phyloP scores from a whole-genome alignment of 2,113 vertebrate genomes.

The Gambusia affinis region DNA sequence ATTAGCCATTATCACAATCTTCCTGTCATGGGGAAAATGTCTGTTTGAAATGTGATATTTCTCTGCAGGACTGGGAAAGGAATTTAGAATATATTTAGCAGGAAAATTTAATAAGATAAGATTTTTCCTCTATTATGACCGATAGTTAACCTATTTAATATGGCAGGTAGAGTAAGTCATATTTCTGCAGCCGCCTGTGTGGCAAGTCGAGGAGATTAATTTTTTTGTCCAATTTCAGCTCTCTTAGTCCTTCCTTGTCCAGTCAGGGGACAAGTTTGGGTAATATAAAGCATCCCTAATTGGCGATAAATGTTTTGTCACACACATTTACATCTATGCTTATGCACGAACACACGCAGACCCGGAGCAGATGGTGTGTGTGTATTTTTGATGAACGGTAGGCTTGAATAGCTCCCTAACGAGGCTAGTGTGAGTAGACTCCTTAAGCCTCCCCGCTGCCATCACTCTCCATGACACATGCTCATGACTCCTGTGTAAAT shows the following conservation, averaged over 20 bases:
- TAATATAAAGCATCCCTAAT: constrained; percentile 68
- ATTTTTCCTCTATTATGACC: constrained; percentile 55
- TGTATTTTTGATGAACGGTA: constrained; percentile 64
- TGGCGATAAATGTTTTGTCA: constrained; percentile 64
- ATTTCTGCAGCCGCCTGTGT: constrained; percentile 36
- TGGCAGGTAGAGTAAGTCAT: constrained; percentile 65
- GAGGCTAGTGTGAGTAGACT: constrained; percentile 65
- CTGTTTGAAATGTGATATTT: constrained; percentile 71
- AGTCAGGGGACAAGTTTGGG: constrained; percentile 57
- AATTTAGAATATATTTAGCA: constrained; percentile 71
- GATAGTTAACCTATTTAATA: constrained; percentile 75
- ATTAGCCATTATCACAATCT: constrained; percentile 73
- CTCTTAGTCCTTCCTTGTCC: constrained; percentile 59
- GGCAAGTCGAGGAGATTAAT: constrained; percentile 39
- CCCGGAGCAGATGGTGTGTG: constrained; percentile 63
- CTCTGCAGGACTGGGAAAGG: constrained; percentile 49
- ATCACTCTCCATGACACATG: constrained; percentile 53
- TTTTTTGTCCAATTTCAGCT: constrained; percentile 67
- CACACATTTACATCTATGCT: constrained; percentile 15
- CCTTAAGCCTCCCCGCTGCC: constrained; percentile 47
- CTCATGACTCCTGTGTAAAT: constrained; percentile 44
- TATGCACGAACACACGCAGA: constrained; percentile 16
- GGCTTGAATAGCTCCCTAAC: constrained; percentile 66
- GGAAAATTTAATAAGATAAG: constrained; percentile 69
- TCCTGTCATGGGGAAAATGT: constrained; percentile 60